Base-by-base conservation (phyloP, 2,113 vertebrate species). In the Isurus oxyrinchus region DNA sequence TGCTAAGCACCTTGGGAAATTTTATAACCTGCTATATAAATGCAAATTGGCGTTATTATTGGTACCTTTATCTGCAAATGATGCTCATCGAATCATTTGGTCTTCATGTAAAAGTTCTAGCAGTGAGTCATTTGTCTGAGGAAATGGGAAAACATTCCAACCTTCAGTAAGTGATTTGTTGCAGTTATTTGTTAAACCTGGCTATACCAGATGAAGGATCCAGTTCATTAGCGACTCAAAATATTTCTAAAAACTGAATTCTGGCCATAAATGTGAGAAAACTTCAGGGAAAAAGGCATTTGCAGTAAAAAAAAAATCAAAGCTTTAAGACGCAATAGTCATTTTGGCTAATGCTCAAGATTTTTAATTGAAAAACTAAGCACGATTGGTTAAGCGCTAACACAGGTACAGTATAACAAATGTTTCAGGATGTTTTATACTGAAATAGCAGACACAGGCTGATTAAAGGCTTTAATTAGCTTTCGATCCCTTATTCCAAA, bases 381-480 rank as follows among this genome's bases (percentile, higher is more conserved):
- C 14, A 35, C 61, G 21, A 94, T 63, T 40, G 35, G 90, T 63
- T 40, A 19, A 94, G 59, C 66, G 57, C 59, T 63, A 94, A 94
- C 40, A 23, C 14, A 63, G 19, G 59, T 63, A 63, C 35, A 10
- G 14, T 49, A n/a, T 63, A 40, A 94, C 57, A 40, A 94, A 63
- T 63, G 59, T 4, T 94, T 5, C 14, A 19, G 2, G 14, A 63
- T 40, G 90, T 19, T 55, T 93, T 35, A 59, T 93, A 57, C 31
- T 61, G 14, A 93, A 59, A 19, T 91, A n/a, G 55, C 88, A 91
- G 55, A 35, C 27, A 90, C 90, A n/a, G n/a, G 90, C 90, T 63
- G 90, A 93, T 63, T 63, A 63, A 93, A 93, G 35, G 35, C 23
- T 6, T 94, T 66, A 94, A 94, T 94, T 94, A 63, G 90, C 59